Evolutionary conservation across 2,888 invertebrate genomes (phyloP).

Genomic region (Cephus pygmeus): DNA sequence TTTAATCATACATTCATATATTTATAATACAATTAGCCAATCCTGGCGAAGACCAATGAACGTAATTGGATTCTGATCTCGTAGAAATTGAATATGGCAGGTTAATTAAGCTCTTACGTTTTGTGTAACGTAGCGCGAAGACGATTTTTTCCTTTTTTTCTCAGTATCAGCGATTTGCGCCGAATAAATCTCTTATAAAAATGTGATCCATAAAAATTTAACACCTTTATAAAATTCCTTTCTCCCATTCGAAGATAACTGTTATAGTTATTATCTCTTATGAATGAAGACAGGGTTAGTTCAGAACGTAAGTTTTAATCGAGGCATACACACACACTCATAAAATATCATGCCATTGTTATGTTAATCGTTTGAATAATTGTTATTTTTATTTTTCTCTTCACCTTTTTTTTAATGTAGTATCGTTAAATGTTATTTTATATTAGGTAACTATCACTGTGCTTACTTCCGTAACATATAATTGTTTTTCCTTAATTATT

Average conservation of each 20-base stretch:
- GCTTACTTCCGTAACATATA: constrained; percentile 57
- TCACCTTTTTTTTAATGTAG: constrained; percentile 7
- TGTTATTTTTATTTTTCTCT: background rate
- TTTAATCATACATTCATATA: no score
- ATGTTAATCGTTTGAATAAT: constrained; percentile 30
- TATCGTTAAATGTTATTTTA: constrained; percentile 25
- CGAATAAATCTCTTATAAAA: constrained; percentile 38
- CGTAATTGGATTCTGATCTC: no score
- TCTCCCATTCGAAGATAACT: constrained; percentile 17
- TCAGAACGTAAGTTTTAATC: constrained; percentile 38
- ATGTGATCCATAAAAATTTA: constrained; percentile 34
- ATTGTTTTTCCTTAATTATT: constrained; percentile 42
- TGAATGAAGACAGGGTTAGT: constrained; percentile 34
- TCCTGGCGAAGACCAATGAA: no score
- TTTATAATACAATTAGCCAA: no score
- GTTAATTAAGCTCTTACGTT: constrained; percentile 6
- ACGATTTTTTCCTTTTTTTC: constrained; percentile 3
- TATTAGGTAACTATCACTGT: constrained; percentile 58
- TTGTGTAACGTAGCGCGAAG: no score
- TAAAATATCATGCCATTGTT: constrained; percentile 46
- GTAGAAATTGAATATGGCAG: background rate
- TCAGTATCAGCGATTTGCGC: constrained; percentile 25
- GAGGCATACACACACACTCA: constrained; percentile 46
- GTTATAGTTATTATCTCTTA: background rate
- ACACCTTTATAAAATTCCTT: constrained; percentile 34